Base-by-base conservation (phyloP, 2,113 vertebrate species). In the Neolamprologus sp. region DNA sequence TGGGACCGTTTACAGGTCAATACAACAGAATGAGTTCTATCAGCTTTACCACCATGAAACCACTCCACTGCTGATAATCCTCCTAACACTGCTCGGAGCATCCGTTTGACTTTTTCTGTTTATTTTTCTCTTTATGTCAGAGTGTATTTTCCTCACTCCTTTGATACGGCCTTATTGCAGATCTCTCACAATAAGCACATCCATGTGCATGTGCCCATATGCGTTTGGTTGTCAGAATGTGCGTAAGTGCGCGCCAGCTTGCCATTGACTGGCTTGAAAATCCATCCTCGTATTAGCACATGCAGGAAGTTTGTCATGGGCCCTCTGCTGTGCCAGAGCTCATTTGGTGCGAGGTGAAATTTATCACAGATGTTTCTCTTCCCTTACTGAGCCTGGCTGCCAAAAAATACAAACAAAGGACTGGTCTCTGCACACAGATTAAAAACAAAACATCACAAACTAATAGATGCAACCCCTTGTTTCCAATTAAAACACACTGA, bases 321-420 rank as follows among this genome's bases (percentile, higher is more conserved):
- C 90, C 89, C 88, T 93, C 88, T 91, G 85, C 89, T 92, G 91
- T 95, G 95, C 95, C 92, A 94, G 91, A 95, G 93, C 95, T 96
- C 95, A 95, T 96, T 96, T 95, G 91, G 92, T 93, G 93, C 71
- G 80, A 95, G 91, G 92, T 96, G 93, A 95, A 95, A 96, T 95
- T 93, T 92, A 92, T 93, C 95, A 94, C 95, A 96, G 95, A 96
- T 96, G 95, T 95, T 95, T 93, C 87, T 87, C 90, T 92, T 87
- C 88, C 80, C 87, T 95, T 87, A 92, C 80, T 90, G 82, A 88
- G 94, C 80, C 92, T 85, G 84, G 85, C 91, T 95, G 95, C 95
- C 93, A 94, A 91, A 92, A 90, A 93, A 87, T 17, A 57, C 81
- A 90, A 95, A 96, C 89, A 93, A 95, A 95, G 95, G 89, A 91